Evolutionary conservation across 2,888 invertebrate species (phyloP).

Genomic region (Pemphredon lugubris): DNA sequence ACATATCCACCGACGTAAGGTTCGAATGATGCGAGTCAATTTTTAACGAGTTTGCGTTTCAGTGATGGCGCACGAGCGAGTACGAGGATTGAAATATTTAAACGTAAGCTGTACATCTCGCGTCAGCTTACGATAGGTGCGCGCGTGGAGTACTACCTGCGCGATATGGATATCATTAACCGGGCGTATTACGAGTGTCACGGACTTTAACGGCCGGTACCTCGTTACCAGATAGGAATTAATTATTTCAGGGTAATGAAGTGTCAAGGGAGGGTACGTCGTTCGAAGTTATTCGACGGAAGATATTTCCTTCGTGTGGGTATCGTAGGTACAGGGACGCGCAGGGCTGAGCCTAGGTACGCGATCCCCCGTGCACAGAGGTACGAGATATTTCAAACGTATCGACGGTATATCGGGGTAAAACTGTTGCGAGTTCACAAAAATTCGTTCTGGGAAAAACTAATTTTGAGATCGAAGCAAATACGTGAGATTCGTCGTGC

Average conservation of each 20-base stretch:
- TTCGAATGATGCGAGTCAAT: slow-evolving; percentile 41
- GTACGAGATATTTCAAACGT: too few relatives aligned
- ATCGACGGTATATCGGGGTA: too few relatives aligned
- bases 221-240: slow-evolving; percentile 66
- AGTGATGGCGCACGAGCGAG: slow-evolving; percentile 10
- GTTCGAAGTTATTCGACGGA: slow-evolving; percentile 63
- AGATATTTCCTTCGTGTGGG: slow-evolving; percentile 51
- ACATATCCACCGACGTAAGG: not conserved
- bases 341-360: too few relatives aligned
- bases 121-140: slow-evolving; percentile 60
- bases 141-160: slow-evolving; percentile 23
- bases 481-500: too few relatives aligned
- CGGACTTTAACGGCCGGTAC: slow-evolving; percentile 63
- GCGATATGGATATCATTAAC: slow-evolving; percentile 66
- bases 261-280: slow-evolving; percentile 61
- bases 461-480: too few relatives aligned
- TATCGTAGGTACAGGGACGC: too few relatives aligned
- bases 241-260: slow-evolving; percentile 68
- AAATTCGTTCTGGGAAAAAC: too few relatives aligned
- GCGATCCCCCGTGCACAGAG: too few relatives aligned
- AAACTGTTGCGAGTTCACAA: too few relatives aligned
- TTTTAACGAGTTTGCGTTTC: slow-evolving; percentile 34
- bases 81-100: slow-evolving; percentile 58
- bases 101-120: slow-evolving; percentile 57
- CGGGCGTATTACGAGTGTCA: slow-evolving; percentile 65